These are phyloP conservation scores for Polypedilum pembai DNA, from an alignment of 1,140 invertebrate species.

Conservation along the genomic window DNA sequence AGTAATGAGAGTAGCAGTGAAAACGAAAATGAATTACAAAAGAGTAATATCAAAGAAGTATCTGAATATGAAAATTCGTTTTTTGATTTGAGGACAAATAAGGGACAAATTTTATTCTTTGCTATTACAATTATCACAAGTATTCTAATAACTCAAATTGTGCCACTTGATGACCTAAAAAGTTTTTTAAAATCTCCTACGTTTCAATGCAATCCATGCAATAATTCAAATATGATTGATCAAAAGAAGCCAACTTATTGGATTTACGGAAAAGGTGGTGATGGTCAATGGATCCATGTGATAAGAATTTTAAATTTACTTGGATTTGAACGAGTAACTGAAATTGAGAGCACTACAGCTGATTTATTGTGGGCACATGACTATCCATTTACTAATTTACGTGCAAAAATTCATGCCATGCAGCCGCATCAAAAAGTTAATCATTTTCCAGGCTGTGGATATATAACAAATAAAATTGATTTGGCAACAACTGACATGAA, in stretches of 20 bases:
- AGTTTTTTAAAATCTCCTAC: not conserved
- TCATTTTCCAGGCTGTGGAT: conserved; percentile 91
- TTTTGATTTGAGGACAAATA: conserved; percentile 30
- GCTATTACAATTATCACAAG: conserved; percentile 25
- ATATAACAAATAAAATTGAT: conserved; percentile 90
- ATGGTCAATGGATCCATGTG: conserved; percentile 65
- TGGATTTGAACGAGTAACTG: conserved; percentile 57
- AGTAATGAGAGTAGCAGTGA: too few species aligned
- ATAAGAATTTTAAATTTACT: conserved; percentile 62
- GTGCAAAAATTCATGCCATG: conserved; percentile 50
- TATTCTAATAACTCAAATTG: not conserved
- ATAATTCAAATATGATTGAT: not conserved
- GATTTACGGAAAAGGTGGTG: conserved; percentile 47
- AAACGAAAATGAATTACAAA: too few species aligned
- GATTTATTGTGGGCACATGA: conserved; percentile 88
- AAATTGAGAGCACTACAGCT: conserved; percentile 57
- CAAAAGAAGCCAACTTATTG: conserved; percentile 44
- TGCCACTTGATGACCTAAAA: conserved; percentile 16
- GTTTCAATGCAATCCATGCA: not conserved
- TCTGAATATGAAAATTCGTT: not conserved
- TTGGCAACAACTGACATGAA: conserved; percentile 68
- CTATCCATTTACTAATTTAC: conserved; percentile 71
- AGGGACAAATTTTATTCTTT: conserved; percentile 29
- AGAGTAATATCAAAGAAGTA: not conserved
- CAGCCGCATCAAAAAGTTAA: conserved; percentile 79